Conservation (phyloP, 2,113 vertebrate genomes). For the Pavo muticus region DNA sequence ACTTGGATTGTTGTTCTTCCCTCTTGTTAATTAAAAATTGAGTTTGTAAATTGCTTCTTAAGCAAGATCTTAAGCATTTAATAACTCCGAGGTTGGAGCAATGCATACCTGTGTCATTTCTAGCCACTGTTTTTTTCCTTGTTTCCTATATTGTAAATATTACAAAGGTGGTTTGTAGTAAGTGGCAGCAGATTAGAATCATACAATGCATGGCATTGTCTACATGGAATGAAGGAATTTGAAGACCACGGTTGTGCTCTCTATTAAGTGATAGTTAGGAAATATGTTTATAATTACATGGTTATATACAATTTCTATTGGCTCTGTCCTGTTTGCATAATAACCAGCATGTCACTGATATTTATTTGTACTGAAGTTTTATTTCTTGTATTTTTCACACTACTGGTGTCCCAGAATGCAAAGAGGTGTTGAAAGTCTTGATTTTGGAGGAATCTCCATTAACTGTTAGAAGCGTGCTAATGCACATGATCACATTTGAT, state of each 20-base stretch:
- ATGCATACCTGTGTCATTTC: not conserved
- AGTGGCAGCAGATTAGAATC: conserved; percentile 12
- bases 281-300: not conserved
- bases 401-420: not conserved
- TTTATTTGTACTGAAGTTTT: not conserved
- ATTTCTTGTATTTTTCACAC: not conserved
- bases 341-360: not conserved
- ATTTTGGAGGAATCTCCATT: not conserved
- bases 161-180: conserved; percentile 20
- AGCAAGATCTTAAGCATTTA: not conserved
- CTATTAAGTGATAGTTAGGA: not conserved
- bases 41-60: conserved; percentile 18
- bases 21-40: conserved; percentile 4
- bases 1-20: not conserved
- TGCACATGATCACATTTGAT: not conserved
- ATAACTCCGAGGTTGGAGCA: not conserved
- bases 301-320: not conserved
- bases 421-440: not conserved
- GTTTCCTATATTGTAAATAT: conserved; percentile 1
- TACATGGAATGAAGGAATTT: conserved; percentile 16
- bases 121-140: conserved; percentile 15
- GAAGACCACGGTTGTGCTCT: not conserved
- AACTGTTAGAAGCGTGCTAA: not conserved
- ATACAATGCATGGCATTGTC: not conserved
- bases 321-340: not conserved